phyloP scores from a whole-genome alignment of 1,140 invertebrate species.

The Archivesica marissinica region DNA sequence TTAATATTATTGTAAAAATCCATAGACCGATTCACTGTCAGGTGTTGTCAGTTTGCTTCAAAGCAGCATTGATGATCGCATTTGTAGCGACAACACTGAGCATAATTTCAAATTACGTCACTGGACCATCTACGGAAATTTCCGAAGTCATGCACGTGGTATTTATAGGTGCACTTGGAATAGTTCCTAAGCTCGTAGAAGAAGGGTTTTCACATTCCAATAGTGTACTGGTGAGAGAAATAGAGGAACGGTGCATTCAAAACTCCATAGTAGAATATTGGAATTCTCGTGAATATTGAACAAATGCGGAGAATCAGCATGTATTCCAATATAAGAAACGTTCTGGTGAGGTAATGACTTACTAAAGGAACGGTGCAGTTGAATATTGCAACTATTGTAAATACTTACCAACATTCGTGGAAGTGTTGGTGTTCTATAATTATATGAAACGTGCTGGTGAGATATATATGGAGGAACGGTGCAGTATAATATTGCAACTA shows the following conservation, averaged over 20 bases:
- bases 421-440: no score
- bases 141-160: constrained; percentile 60
- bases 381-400: no score
- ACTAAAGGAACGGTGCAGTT: no score
- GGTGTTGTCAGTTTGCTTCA: constrained; percentile 16
- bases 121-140: not conserved
- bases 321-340: no score
- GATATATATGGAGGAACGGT: no score
- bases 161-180: constrained; percentile 48
- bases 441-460: no score
- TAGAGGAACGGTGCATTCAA: constrained; percentile 32
- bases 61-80: constrained; percentile 24
- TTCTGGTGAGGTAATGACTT: no score
- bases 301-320: no score
- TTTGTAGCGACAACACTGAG: constrained; percentile 20
- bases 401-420: no score
- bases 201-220: not conserved
- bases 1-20: constrained; percentile 19
- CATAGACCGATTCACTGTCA: constrained; percentile 39
- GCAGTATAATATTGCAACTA: no score
- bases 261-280: constrained; percentile 19
- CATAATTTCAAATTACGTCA: constrained; percentile 4
- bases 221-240: not conserved
- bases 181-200: constrained; percentile 28
- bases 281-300: no score